phyloP scores from a whole-genome alignment of 2,797 vertebrate species.

The Dermochelys coriacea region DNA sequence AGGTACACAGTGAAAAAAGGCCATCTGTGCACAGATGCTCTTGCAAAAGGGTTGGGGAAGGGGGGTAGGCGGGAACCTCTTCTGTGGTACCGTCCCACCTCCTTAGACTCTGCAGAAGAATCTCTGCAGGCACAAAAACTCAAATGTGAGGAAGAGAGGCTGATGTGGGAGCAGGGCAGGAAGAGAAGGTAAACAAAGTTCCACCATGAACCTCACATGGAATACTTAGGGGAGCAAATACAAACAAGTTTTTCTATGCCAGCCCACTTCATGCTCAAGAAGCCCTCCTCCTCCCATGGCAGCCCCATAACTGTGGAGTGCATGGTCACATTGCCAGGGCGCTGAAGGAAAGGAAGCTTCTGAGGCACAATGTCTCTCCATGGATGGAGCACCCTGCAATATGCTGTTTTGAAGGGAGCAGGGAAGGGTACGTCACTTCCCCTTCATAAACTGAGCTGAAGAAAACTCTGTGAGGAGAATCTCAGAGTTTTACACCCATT shows the following conservation, averaged over 20 bases:
- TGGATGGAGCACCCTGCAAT: fast-evolving
- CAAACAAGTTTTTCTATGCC: not conserved
- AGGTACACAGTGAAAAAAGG: not conserved
- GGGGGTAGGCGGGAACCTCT: not conserved
- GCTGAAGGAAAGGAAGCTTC: not conserved
- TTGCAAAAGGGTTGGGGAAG: not conserved
- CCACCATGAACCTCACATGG: not conserved
- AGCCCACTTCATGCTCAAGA: not conserved
- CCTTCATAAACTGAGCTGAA: not conserved
- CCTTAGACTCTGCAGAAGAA: not conserved
- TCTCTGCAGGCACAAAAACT: not conserved
- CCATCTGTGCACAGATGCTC: not conserved
- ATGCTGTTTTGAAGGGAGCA: not conserved
- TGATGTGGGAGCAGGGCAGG: not conserved
- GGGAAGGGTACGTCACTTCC: not conserved
- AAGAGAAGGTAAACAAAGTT: not conserved
- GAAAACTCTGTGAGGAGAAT: not conserved
- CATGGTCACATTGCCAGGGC: fast-evolving
- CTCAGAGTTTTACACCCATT: not conserved
- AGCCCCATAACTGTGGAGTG: not conserved
- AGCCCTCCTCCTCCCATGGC: not conserved
- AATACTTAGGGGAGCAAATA: not conserved
- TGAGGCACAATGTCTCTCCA: not conserved
- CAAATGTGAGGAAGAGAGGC: not conserved
- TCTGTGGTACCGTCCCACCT: not conserved